These are phyloP conservation scores for Spongilla lacustris DNA, from an alignment of 37 sponge, comb jelly and placozoan genomes.

Conservation along the genomic window DNA sequence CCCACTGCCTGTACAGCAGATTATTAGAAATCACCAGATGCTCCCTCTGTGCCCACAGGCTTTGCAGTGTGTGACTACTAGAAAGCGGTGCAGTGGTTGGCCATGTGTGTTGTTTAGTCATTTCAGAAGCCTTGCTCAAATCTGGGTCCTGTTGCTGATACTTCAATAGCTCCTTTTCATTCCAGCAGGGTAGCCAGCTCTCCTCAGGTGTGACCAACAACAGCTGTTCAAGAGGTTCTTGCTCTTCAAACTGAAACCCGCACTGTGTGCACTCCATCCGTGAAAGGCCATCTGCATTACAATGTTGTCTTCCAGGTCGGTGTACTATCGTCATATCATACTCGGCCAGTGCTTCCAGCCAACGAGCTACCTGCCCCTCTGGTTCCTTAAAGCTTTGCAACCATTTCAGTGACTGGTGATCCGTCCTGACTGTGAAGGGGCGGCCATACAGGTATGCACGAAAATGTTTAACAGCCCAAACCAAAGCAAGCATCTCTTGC, in stretches of 20 bases:
- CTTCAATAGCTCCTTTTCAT: too few species aligned
- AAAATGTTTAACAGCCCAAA: conserved; percentile 1
- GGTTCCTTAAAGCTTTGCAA: conserved; percentile 32
- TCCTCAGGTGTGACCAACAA: too few species aligned
- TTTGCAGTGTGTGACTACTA: too few species aligned
- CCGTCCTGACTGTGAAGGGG: conserved; percentile 17
- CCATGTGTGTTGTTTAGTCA: too few species aligned
- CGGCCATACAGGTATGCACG: conserved; percentile 6
- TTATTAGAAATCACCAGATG: background rate
- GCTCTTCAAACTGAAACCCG: background rate
- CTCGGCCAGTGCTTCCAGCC: conserved; percentile 24
- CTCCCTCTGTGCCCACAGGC: conserved; percentile 20
- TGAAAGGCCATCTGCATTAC: conserved; percentile 25
- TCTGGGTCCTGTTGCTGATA: too few species aligned
- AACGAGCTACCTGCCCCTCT: conserved; percentile 36
- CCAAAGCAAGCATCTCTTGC: conserved; percentile 26
- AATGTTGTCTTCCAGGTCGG: conserved; percentile 8
- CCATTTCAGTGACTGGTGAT: conserved; percentile 28
- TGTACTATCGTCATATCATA: conserved; percentile 9
- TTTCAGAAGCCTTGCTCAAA: too few species aligned
- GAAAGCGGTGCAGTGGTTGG: too few species aligned
- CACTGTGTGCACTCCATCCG: conserved; percentile 10
- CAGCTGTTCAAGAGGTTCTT: too few species aligned
- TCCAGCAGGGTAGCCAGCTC: too few species aligned
- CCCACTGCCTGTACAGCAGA: conserved; percentile 26